A percentile compares a stretch with the other conserved stretches of the same genome.
Evolutionary conservation across 2,113 vertebrate species (phyloP).

Genomic region (Manacus vitellinus): DNA sequence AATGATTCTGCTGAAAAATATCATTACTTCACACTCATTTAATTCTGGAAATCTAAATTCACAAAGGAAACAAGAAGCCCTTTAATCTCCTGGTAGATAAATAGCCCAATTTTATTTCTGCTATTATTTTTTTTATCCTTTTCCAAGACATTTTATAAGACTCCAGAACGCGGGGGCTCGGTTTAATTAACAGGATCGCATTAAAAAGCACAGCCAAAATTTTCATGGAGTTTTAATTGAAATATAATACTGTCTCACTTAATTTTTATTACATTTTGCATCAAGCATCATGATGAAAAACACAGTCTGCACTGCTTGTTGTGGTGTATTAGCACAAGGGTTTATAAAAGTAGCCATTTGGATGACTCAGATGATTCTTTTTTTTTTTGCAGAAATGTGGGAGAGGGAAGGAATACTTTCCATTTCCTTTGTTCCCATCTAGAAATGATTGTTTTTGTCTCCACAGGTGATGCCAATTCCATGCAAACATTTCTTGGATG

Average conservation of each 20-base stretch:
- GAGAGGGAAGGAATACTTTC: background rate
- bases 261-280: background rate
- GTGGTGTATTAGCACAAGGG: background rate
- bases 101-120: slow-evolving; percentile 65
- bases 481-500: background rate
- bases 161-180: slow-evolving; percentile 32
- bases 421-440: background rate
- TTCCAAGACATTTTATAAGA: slow-evolving; percentile 55
- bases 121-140: slow-evolving; percentile 64
- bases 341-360: background rate
- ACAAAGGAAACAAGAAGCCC: slow-evolving; percentile 63
- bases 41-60: slow-evolving; percentile 73
- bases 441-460: background rate
- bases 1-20: slow-evolving; percentile 59
- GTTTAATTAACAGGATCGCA: slow-evolving; percentile 70
- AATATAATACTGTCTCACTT: slow-evolving; percentile 54
- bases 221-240: slow-evolving; percentile 69
- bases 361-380: background rate
- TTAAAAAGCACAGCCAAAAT: slow-evolving; percentile 58
- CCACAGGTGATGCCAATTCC: slow-evolving; percentile 1
- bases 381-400: background rate
- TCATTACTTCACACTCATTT: slow-evolving; percentile 71
- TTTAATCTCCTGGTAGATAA: slow-evolving; percentile 61
- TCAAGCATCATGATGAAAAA: background rate
- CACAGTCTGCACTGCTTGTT: background rate